These are phyloP conservation scores for Drosophila bifasciata DNA, from an alignment of 1,140 invertebrate genomes.

Conservation along the genomic window DNA sequence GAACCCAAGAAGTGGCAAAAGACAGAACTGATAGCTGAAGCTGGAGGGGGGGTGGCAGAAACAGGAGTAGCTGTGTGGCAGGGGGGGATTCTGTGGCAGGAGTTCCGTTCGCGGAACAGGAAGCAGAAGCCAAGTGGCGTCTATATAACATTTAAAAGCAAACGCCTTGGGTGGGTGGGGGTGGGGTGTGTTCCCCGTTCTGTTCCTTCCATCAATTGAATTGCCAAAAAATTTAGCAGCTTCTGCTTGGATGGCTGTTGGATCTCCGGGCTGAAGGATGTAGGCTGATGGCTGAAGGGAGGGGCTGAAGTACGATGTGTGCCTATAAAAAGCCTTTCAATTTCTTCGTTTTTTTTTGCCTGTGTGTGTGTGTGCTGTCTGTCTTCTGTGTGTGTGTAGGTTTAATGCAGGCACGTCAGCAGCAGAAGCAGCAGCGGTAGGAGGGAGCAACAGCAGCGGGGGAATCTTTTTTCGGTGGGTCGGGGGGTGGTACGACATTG, in stretches of 20 bases:
- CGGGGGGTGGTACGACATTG: slow-evolving; percentile 70
- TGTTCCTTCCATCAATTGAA: slow-evolving; percentile 70
- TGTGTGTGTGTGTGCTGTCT: background rate
- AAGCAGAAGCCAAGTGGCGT: slow-evolving; percentile 73
- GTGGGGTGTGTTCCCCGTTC: background rate
- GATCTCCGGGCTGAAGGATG: slow-evolving; percentile 1
- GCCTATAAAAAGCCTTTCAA: slow-evolving; percentile 76
- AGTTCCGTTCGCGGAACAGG: slow-evolving; percentile 25
- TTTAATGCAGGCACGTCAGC: slow-evolving; percentile 79
- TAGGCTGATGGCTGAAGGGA: background rate
- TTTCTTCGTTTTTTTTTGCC: slow-evolving; percentile 49
- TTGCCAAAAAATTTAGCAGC: slow-evolving; percentile 82
- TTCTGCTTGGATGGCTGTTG: slow-evolving; percentile 49
- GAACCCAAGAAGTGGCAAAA: background rate
- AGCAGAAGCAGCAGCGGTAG: slow-evolving; percentile 49
- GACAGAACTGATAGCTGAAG: background rate
- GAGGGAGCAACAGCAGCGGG: slow-evolving; percentile 6
- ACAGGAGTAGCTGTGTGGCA: background rate
- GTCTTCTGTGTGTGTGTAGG: slow-evolving; percentile 50
- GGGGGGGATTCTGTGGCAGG: background rate
- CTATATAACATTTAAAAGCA: slow-evolving; percentile 73
- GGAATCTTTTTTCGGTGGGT: slow-evolving; percentile 2
- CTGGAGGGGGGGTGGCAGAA: background rate
- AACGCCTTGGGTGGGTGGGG: slow-evolving; percentile 58
- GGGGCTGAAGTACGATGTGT: slow-evolving; percentile 17